Conservation (phyloP, 2,888 invertebrate genomes). For the Cepaea hortensis region DNA sequence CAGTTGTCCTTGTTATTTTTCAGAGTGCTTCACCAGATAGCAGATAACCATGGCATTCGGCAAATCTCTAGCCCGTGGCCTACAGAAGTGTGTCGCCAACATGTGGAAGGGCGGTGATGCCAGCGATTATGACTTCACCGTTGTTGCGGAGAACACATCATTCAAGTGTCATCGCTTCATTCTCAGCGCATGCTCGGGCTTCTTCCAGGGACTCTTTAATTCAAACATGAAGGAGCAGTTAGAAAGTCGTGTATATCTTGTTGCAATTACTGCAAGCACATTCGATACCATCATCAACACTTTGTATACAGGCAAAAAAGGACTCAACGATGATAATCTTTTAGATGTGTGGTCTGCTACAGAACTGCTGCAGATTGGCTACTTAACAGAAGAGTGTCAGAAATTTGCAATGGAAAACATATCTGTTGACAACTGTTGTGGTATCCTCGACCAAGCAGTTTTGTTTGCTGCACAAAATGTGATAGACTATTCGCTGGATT, state of each 20-base stretch:
- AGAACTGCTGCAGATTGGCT: not conserved
- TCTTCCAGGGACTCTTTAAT: slow-evolving; percentile 7
- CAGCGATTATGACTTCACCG: slow-evolving; percentile 9
- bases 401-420: not conserved
- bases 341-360: slow-evolving; percentile 1
- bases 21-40: not conserved
- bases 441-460: not conserved
- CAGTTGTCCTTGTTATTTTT: no score
- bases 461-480: not conserved
- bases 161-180: slow-evolving; percentile 31
- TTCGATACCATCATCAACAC: not conserved
- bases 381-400: slow-evolving; percentile 14
- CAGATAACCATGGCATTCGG: not conserved
- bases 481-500: not conserved
- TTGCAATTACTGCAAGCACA: not conserved
- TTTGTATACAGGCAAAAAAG: slow-evolving; percentile 4
- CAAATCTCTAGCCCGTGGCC: not conserved
- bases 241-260: not conserved
- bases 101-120: not conserved
- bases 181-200: slow-evolving; percentile 22
- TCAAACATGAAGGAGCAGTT: slow-evolving; percentile 12
- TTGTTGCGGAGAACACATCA: not conserved
- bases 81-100: not conserved
- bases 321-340: not conserved
- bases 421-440: not conserved